Base-by-base conservation (phyloP, 2,113 vertebrate genomes). In the Podilymbus podiceps region DNA sequence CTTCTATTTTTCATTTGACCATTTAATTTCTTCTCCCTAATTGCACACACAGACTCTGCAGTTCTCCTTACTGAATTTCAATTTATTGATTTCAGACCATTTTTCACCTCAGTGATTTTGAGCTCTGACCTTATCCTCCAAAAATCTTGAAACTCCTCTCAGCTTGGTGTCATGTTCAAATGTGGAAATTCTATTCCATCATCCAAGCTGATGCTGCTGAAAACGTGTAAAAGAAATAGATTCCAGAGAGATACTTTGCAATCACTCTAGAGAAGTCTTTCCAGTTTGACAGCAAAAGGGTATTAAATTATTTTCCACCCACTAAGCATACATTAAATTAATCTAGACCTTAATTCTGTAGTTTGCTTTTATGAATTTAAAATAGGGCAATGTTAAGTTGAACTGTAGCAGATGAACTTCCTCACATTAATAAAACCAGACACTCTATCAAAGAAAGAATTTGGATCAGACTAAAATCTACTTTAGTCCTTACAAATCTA, bases 251-350 rank as follows among this genome's bases (percentile, higher is more conserved):
- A 53, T 7, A 63, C 5, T 91, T 60, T 56, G 52, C 38, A 88
- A 52, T 59, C 42, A 55, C 17, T 63, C 68, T 40, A 52, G 30
- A 92, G 69, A 72, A 91, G 27, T 75, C 46, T 75, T 92, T 91
- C 80, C 66, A 89, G 73, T 87, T n/a, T 68, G 66, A 95, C 60
- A 97, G 35, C 44, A 96, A 92, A 96, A 67, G 12, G 72, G 11
- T 35, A 60, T 49, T 87, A 86, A 79, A 84, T 74, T 90, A 72
- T 87, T 76, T 90, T 92, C 89, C 49, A 87, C 73, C 19, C 49
- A 74, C 31, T 35, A 81, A 89, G 50, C 35, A 74, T 75, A 38
- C 62, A 84, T 90, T 93, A 73, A 62, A 76, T 73, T 86, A 85
- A 94, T 66, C 42, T 83, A 92, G 42, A 55, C 60, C 77, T 72